Percentiles rank a stretch among this genome's conserved stretches.
Evolutionary conservation across 2,888 invertebrate genomes (phyloP).

Genomic region (Acleris laterana): DNA sequence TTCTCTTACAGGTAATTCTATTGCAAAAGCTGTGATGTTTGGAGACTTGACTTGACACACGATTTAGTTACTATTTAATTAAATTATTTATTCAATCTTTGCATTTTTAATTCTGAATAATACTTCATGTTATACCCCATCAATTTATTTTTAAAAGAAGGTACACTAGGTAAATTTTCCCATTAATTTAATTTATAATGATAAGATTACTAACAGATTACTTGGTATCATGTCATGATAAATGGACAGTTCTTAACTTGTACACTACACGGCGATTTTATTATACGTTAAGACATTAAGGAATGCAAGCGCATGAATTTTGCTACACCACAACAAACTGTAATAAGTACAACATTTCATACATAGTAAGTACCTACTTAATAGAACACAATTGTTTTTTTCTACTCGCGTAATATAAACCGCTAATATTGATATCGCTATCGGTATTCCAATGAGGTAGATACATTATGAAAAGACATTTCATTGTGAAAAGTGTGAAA

Average conservation of each 20-base stretch:
- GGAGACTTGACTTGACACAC: conserved; percentile 3
- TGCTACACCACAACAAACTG: no score
- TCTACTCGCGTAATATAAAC: no score
- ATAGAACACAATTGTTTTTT: no score
- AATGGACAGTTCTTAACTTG: conserved; percentile 24
- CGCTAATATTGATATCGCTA: no score
- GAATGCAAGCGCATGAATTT: neutral
- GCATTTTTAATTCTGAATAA: conserved; percentile 18
- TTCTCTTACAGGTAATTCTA: no score
- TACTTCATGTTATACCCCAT: conserved; percentile 13
- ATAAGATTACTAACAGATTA: conserved; percentile 6
- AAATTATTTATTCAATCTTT: conserved; percentile 17
- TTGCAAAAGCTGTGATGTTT: conserved; percentile 59
- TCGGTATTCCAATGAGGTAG: no score
- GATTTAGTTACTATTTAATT: conserved; percentile 12
- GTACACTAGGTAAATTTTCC: conserved; percentile 15
- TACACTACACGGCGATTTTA: conserved; percentile 20
- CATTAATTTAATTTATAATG: neutral
- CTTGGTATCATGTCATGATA: conserved; percentile 5
- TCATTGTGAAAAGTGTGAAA: no score
- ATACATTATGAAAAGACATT: no score
- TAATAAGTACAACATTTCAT: no score
- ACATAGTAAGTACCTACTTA: no score
- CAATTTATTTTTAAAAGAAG: conserved; percentile 29
- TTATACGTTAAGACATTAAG: conserved; percentile 11